A percentile compares a stretch with the other conserved stretches of the same genome.
Conservation (phyloP, 2,113 vertebrate species). For the Pleuronectes platessa region DNA sequence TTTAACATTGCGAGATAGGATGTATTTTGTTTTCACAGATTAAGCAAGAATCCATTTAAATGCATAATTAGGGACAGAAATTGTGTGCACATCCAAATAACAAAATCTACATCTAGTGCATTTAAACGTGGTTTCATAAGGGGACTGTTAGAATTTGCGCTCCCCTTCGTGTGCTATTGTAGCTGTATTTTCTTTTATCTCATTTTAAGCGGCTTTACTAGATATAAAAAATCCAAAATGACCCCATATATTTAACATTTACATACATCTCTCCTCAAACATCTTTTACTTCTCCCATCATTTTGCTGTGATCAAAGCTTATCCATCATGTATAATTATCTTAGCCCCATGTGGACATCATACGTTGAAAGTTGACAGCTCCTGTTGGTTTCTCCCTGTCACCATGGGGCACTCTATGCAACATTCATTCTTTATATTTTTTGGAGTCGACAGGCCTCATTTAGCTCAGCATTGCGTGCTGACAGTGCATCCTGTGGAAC, state of each 20-base stretch:
- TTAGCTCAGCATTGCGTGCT: conserved; percentile 39
- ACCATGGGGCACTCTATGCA: neutral
- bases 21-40: too few species aligned
- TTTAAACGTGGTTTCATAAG: too few species aligned
- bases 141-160: too few species aligned
- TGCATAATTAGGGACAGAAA: too few species aligned
- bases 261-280: neutral
- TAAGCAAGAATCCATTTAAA: too few species aligned
- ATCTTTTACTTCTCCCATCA: neutral
- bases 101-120: too few species aligned
- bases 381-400: neutral
- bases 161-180: too few species aligned
- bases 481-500: conserved; percentile 44
- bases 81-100: too few species aligned
- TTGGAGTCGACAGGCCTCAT: conserved; percentile 19
- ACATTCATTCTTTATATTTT: conserved; percentile 35
- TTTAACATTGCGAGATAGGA: too few species aligned
- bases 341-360: neutral
- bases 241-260: neutral
- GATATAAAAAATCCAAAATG: neutral
- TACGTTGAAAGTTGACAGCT: neutral
- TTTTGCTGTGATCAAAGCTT: neutral
- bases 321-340: neutral
- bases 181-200: neutral
- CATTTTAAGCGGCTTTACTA: neutral